Evolutionary conservation across 2,888 invertebrate species (phyloP).

Genomic region (Eupeodes luniger): DNA sequence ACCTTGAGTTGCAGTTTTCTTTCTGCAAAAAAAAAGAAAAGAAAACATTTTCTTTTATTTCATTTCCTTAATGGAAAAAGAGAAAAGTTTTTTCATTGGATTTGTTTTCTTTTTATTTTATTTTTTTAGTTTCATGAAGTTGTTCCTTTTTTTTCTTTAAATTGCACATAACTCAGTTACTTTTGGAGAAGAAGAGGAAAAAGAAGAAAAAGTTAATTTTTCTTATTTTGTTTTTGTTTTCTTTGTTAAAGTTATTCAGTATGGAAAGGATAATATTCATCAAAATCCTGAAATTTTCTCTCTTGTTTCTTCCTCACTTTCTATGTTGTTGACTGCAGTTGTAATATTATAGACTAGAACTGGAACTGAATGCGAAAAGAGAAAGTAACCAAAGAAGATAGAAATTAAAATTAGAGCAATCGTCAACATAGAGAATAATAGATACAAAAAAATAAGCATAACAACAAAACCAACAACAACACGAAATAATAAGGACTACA

Average conservation of each 20-base stretch:
- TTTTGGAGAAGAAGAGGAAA: constrained; percentile 4
- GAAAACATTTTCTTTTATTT: constrained; percentile 55
- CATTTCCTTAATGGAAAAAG: constrained; percentile 67
- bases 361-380: neutral
- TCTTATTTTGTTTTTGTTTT: constrained; percentile 48
- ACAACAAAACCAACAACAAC: neutral
- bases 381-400: constrained; percentile 46
- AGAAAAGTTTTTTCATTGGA: constrained; percentile 63
- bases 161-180: constrained; percentile 17
- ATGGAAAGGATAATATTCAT: constrained; percentile 54
- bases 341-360: neutral
- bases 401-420: constrained; percentile 70
- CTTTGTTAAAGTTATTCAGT: constrained; percentile 38
- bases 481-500: neutral
- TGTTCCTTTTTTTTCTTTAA: constrained; percentile 12
- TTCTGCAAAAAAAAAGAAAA: constrained; percentile 13
- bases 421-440: constrained; percentile 43
- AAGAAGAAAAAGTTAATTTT: constrained; percentile 3
- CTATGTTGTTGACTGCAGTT: neutral
- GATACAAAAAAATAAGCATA: neutral
- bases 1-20: constrained; percentile 51
- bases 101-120: constrained; percentile 24
- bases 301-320: constrained; percentile 19
- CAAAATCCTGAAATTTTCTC: constrained; percentile 44
- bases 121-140: constrained; percentile 36